Evolutionary conservation across 1,140 invertebrate species (phyloP).

Genomic region (Drosophila pseudoananassae): DNA sequence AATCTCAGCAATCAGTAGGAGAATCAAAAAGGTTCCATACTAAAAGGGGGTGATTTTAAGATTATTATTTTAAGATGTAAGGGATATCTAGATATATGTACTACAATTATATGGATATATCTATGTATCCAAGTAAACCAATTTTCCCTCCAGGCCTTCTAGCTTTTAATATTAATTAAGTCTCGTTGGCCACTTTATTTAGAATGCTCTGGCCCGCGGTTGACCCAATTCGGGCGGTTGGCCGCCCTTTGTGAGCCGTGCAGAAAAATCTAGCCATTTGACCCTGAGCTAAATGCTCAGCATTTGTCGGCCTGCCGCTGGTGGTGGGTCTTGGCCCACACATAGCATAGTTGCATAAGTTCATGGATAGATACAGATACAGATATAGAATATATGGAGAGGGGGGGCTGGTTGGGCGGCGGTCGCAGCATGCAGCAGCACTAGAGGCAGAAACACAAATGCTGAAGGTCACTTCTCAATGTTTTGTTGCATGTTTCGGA

Average conservation of each 20-base stretch:
- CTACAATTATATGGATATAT: no score
- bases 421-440: slow-evolving; percentile 16
- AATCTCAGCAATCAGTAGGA: slow-evolving; percentile 90
- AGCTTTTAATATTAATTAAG: background rate
- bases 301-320: slow-evolving; percentile 49
- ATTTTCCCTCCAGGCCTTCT: no score
- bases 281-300: slow-evolving; percentile 78
- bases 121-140: no score
- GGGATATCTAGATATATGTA: no score
- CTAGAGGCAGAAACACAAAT: slow-evolving; percentile 13
- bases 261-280: slow-evolving; percentile 66
- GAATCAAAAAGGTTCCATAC: slow-evolving; percentile 90
- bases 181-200: slow-evolving; percentile 13
- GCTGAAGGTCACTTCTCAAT: slow-evolving; percentile 70
- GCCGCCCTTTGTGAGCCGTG: slow-evolving; percentile 42
- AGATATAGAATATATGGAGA: slow-evolving; percentile 1
- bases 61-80: no score
- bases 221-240: slow-evolving; percentile 53
- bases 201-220: slow-evolving; percentile 13
- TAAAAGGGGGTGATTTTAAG: slow-evolving; percentile 73
- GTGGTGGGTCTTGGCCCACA: slow-evolving; percentile 54
- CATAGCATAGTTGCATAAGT: slow-evolving; percentile 12
- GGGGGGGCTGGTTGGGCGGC: background rate
- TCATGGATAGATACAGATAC: slow-evolving; percentile 25
- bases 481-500: slow-evolving; percentile 62